Base-by-base conservation (phyloP, 1,140 invertebrate species). In the Aphidius ervi region DNA sequence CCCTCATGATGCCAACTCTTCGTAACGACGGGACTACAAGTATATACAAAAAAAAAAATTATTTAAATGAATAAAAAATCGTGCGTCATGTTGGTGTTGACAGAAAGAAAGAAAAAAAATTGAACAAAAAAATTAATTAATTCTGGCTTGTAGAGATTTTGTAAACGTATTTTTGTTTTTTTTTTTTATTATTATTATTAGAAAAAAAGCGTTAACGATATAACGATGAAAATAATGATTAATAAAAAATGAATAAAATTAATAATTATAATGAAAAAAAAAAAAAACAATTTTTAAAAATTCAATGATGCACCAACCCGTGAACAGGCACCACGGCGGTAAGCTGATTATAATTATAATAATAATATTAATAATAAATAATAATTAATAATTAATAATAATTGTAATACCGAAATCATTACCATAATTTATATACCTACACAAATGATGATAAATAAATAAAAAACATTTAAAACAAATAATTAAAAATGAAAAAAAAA, bases 371-470 rank as follows among this genome's bases (percentile, higher is more conserved):
- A 69, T 70, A 46, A 69, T 68, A 71, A 74, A 74, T 69, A 56
- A 70, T 71, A 67, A 70, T 72, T 68, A 31, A 31, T 31, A 31
- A 31, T 31, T 31, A 31, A 31, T 31, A 31, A 65, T 72, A 68
- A 71, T 71, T 70, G 71, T 76, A 72, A 69, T 78, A 77, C 69
- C 70, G 75, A 77, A 59, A 78, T 75, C 75, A 79, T 79, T 76
- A 79, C 74, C 75, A 76, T 79, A 78, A 79, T 79, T 79, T 78
- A 78, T 79, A 78, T 77, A 79, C 73, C 70, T 77, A 54, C 52
- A 54, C 52, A 74, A 74, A 66, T 37, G 56, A 46, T 10, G 48
- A 47, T 45, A 45, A 62, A 61, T 10, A 55, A 58, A 61, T 46
- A 47, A 47, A 65, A 48, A 65, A 48, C 50, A 61, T 46, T 40